phyloP scores from a whole-genome alignment of 2,888 invertebrate genomes.

The Meghimatium bilineatum region DNA sequence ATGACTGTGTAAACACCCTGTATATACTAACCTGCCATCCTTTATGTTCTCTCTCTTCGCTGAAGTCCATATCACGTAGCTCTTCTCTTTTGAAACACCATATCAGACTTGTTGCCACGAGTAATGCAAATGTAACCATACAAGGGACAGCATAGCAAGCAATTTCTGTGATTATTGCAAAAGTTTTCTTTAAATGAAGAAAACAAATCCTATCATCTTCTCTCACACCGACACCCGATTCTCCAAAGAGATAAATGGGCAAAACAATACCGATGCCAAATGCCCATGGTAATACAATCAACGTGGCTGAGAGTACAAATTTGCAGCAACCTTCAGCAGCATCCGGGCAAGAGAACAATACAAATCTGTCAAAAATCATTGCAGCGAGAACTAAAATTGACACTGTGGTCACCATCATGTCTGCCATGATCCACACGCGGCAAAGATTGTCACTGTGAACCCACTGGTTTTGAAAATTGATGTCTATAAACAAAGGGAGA shows the following conservation, averaged over 20 bases:
- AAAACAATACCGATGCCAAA: conserved; percentile 7
- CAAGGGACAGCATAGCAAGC: conserved; percentile 26
- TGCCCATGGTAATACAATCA: conserved; percentile 34
- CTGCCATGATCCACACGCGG: conserved; percentile 40
- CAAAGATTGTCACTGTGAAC: conserved; percentile 30
- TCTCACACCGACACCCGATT: conserved; percentile 32
- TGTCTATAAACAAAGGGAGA: conserved; percentile 32
- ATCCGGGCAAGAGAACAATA: conserved; percentile 31
- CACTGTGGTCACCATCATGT: conserved; percentile 33
- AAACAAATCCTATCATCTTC: conserved; percentile 13
- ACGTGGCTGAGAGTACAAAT: conserved; percentile 27
- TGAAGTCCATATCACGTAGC: conserved; percentile 35
- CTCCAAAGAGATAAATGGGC: conserved; percentile 37
- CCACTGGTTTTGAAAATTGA: conserved; percentile 17
- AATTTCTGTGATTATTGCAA: conserved; percentile 9
- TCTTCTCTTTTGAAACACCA: conserved; percentile 30
- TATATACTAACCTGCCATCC: conserved; percentile 39
- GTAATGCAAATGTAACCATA: conserved; percentile 20
- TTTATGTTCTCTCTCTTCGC: conserved; percentile 39
- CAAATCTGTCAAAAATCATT: conserved; percentile 41
- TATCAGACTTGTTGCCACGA: conserved; percentile 39
- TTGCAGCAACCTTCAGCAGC: conserved; percentile 35
- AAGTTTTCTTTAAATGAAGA: conserved; percentile 12
- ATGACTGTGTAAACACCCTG: too few relatives aligned
- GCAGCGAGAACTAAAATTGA: conserved; percentile 16